Evolutionary conservation across 2,797 vertebrate species (phyloP).

Genomic region (Pseudocheirus occidentalis): DNA sequence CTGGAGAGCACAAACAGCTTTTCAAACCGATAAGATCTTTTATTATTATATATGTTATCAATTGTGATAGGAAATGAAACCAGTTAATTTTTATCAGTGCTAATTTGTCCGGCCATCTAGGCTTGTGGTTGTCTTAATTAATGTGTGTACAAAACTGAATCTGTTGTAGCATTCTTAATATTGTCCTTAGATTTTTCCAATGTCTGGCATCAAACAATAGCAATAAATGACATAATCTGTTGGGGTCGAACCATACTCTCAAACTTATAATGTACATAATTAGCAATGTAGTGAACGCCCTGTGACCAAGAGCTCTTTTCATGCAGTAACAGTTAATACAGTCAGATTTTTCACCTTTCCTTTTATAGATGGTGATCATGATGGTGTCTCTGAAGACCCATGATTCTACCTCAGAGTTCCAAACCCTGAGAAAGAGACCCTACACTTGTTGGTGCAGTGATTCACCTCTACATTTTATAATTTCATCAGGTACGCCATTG

Average conservation of each 20-base stretch:
- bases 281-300: not conserved
- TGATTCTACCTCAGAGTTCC: slow-evolving; percentile 5
- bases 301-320: slow-evolving; percentile 14
- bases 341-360: not conserved
- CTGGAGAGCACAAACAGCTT: slow-evolving; percentile 7
- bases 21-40: slow-evolving; percentile 27
- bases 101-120: not conserved
- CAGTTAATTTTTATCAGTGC: not conserved
- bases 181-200: not conserved
- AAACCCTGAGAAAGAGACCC: not conserved
- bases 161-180: not conserved
- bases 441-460: not conserved
- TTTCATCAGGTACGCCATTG: slow-evolving; percentile 9
- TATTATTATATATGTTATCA: slow-evolving; percentile 23
- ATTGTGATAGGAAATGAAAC: not conserved
- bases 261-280: not conserved
- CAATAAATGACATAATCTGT: not conserved
- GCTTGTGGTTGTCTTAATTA: slow-evolving; percentile 2
- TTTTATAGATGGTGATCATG: slow-evolving; percentile 9
- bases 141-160: not conserved
- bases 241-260: not conserved
- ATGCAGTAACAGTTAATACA: not conserved
- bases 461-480: not conserved
- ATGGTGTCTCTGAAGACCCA: not conserved
- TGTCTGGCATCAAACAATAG: slow-evolving; percentile 1